These are phyloP conservation scores for Syngnathoides biaculeatus DNA, from an alignment of 2,113 vertebrate genomes.

Conservation along the genomic window DNA sequence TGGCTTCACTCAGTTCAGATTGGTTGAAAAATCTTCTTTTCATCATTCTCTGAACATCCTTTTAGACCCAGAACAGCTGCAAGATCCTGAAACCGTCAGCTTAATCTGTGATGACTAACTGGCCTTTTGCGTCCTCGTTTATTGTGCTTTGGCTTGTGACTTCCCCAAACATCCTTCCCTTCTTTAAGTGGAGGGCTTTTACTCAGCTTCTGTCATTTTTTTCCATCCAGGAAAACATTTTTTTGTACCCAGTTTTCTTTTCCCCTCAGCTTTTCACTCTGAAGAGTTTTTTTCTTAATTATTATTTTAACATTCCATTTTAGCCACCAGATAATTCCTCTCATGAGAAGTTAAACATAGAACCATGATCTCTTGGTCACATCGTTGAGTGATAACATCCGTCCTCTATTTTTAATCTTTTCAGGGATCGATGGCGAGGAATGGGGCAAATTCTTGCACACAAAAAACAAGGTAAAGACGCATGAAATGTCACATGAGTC, in stretches of 20 bases:
- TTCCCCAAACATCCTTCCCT: slow-evolving; percentile 20
- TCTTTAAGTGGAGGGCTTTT: slow-evolving; percentile 18
- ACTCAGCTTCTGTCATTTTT: slow-evolving; percentile 18
- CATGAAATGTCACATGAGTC: background rate
- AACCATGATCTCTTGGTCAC: slow-evolving; percentile 24
- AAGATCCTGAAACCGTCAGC: slow-evolving; percentile 13
- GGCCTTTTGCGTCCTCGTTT: slow-evolving; percentile 15
- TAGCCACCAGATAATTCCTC: slow-evolving; percentile 25
- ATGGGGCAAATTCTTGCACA: slow-evolving; percentile 99
- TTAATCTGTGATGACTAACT: slow-evolving; percentile 27
- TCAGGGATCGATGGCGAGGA: slow-evolving; percentile 91
- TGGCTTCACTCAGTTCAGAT: slow-evolving; percentile 24
- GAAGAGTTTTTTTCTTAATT: slow-evolving; percentile 35
- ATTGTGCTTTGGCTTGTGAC: slow-evolving; percentile 7
- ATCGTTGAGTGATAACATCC: slow-evolving; percentile 33
- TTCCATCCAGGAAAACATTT: background rate
- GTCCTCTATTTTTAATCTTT: slow-evolving; percentile 19
- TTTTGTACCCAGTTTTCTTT: background rate
- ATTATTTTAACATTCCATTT: slow-evolving; percentile 33
- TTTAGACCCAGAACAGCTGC: slow-evolving; percentile 4
- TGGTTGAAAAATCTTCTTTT: background rate
- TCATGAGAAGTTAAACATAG: slow-evolving; percentile 21
- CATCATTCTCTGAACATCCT: background rate
- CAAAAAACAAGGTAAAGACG: slow-evolving; percentile 90
- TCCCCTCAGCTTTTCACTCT: background rate